Conservation (phyloP, 2,113 vertebrate species). For the Columba livia region DNA sequence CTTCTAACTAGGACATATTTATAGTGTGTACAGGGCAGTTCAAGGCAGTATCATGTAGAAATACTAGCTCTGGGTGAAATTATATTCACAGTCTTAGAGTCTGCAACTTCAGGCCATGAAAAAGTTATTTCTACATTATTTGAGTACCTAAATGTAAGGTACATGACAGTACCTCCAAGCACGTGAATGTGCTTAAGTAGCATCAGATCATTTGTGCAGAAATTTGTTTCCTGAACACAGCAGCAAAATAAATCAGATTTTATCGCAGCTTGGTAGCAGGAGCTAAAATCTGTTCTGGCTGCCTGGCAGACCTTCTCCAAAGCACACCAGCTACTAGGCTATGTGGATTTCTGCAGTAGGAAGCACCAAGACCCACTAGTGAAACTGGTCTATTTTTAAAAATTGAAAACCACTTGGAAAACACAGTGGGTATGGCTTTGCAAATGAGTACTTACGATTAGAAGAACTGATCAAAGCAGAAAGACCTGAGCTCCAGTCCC, state of each 20-base stretch:
- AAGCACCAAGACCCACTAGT: neutral
- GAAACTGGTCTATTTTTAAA: neutral
- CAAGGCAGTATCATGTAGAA: neutral
- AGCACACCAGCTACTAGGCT: neutral
- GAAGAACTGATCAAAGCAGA: neutral
- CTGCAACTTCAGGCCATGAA: neutral
- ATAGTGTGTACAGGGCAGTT: neutral
- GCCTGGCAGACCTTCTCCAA: neutral
- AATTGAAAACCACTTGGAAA: neutral
- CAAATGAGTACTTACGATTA: neutral
- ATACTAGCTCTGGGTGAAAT: neutral
- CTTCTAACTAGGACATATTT: neutral
- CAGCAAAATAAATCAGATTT: neutral
- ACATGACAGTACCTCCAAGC: neutral
- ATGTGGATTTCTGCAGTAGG: neutral
- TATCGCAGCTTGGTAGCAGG: neutral
- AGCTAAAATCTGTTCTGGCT: neutral
- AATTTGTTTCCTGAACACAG: neutral
- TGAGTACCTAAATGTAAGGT: neutral
- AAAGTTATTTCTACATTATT: neutral
- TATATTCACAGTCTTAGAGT: neutral
- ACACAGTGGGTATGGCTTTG: neutral
- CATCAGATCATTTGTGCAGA: neutral
- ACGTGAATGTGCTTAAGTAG: neutral
- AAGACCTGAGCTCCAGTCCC: neutral